Base-by-base conservation (phyloP, 2,113 vertebrate species). In the Vireo altiloquus region DNA sequence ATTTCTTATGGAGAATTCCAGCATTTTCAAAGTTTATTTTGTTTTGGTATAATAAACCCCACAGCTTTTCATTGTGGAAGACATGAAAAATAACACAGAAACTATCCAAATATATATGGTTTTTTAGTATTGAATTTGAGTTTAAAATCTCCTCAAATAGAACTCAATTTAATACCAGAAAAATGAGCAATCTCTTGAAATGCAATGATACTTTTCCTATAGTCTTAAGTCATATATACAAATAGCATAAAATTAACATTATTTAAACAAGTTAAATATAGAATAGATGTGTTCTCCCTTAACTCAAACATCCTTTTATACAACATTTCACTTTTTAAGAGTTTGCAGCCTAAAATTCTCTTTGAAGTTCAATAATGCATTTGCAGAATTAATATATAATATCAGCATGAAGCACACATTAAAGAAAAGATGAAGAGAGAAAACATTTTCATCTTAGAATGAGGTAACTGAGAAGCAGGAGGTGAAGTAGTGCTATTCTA, bases 311-410 rank as follows among this genome's bases (percentile, higher is more conserved):
- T 84, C 37, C 33, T 63, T 82, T 70, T 39, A 81, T 66, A 82
- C 0, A 1, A 33, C 17, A 47, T 65, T 87, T 80, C 14, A 35
- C 22, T 68, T 78, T 78, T 77, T 65, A 82, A 68, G 44, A 76
- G 69, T 40, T 72, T 75, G 46, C 25, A 88, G 42, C 22, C 71
- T 76, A 77, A 85, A 94, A 83, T 53, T 39, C 9, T 92, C 69
- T 56, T 90, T 59, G 52, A 50, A 53, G 50, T 90, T 94, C 76
- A 94, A 93, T 85, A 94, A 94, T 72, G 31, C 44, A 88, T 92
- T 78, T 78, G 47, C 56, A 96, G 44, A 88, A 76, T 88, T 86
- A 95, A 92, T 90, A 91, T 70, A 40, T 86, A 88, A 74, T 80
- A 91, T 44, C 71, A 89, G 20, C 49, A 92, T 57, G 40, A 93